Evolutionary conservation across 2,113 vertebrate genomes (phyloP).

Genomic region (Myiagra hebetior): DNA sequence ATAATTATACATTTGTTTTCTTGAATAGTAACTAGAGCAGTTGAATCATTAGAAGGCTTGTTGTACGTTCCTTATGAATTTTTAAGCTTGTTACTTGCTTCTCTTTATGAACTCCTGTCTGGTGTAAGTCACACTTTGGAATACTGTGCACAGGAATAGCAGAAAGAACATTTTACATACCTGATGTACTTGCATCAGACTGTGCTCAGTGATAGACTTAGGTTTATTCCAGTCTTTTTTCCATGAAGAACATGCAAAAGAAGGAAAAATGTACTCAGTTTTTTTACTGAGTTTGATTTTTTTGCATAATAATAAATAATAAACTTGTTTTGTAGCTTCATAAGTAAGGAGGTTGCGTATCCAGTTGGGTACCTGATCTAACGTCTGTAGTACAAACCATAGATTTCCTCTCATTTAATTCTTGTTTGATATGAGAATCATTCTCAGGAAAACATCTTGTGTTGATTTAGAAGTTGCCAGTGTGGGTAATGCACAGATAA

Average conservation of each 20-base stretch:
- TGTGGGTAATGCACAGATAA: background rate
- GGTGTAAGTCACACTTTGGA: background rate
- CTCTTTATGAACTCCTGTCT: background rate
- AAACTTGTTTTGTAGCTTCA: background rate
- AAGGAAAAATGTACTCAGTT: background rate
- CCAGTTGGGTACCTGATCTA: background rate
- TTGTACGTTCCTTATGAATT: background rate
- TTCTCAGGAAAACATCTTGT: background rate
- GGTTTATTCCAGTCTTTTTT: background rate
- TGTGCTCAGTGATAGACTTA: background rate
- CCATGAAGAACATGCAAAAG: background rate
- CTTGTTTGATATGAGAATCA: background rate
- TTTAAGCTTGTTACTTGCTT: background rate
- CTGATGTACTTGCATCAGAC: background rate
- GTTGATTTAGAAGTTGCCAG: background rate
- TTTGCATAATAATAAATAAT: background rate
- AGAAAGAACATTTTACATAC: background rate
- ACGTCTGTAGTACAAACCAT: background rate
- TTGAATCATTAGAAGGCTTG: background rate
- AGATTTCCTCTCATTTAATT: background rate
- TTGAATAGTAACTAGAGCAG: background rate
- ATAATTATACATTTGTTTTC: background rate
- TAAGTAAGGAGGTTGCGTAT: background rate
- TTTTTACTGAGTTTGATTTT: background rate
- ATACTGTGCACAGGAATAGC: background rate